Evolutionary conservation across 2,797 vertebrate genomes (phyloP).

Genomic region (Pristis pectinata): DNA sequence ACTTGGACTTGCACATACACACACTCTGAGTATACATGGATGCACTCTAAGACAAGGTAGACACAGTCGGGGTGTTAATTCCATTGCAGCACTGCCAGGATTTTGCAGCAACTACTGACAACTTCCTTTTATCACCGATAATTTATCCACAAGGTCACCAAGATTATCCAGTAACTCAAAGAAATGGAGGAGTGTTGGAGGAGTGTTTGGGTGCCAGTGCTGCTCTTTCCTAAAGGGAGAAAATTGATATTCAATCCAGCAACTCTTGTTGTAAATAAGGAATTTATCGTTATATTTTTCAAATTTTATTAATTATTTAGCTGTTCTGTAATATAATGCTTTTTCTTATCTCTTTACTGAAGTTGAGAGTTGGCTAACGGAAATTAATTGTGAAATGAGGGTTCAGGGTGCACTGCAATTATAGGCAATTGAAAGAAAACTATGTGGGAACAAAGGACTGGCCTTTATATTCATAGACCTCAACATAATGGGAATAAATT

Average conservation of each 20-base stretch:
- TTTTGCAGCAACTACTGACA: neutral
- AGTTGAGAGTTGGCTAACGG: neutral
- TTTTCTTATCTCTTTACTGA: neutral
- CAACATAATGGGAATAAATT: neutral
- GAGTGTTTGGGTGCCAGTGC: neutral
- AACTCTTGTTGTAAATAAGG: neutral
- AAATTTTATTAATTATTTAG: neutral
- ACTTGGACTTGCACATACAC: too few relatives aligned
- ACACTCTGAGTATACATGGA: too few relatives aligned
- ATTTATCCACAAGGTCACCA: neutral
- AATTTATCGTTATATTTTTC: neutral
- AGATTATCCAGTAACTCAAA: neutral
- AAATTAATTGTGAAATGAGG: neutral
- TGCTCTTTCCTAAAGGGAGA: neutral
- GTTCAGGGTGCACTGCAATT: neutral
- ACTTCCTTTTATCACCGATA: neutral
- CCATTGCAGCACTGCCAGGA: neutral
- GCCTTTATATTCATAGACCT: neutral
- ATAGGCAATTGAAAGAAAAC: neutral
- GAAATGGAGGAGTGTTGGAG: neutral
- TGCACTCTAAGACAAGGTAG: too few relatives aligned
- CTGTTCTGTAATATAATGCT: neutral
- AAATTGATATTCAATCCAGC: neutral
- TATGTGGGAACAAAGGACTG: neutral
- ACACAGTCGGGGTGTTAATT: neutral